These are phyloP conservation scores for Ramphastos sulfuratus DNA, from an alignment of 2,113 vertebrate species.

Conservation along the genomic window DNA sequence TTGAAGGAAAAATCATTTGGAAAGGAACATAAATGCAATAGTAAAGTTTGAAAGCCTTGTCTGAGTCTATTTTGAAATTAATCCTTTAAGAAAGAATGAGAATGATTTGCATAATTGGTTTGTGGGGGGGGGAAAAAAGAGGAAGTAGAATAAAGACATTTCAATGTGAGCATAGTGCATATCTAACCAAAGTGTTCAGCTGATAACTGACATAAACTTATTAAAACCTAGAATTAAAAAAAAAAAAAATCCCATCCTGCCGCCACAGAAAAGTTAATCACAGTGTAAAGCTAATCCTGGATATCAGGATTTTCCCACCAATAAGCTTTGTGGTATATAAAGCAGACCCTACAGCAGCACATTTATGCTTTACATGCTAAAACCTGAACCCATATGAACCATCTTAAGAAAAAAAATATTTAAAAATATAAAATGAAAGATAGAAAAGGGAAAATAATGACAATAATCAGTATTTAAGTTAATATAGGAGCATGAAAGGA, in stretches of 20 bases:
- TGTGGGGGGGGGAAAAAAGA: not conserved
- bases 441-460: not conserved
- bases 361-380: constrained; percentile 13
- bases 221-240: constrained; percentile 54
- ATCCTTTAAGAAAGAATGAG: constrained; percentile 1
- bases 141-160: not conserved
- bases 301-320: constrained; percentile 57
- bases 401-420: not conserved
- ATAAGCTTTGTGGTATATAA: constrained; percentile 2
- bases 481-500: constrained; percentile 46
- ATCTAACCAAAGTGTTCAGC: constrained; percentile 11
- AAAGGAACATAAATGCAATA: constrained; percentile 2
- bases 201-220: constrained; percentile 54
- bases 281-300: constrained; percentile 49
- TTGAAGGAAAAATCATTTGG: not conserved
- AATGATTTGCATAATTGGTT: constrained; percentile 23
- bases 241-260: constrained; percentile 28
- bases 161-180: not conserved
- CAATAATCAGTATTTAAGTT: constrained; percentile 60
- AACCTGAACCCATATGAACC: constrained; percentile 3
- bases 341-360: not conserved
- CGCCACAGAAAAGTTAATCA: constrained; percentile 61
- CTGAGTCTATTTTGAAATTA: not conserved
- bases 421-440: no score
- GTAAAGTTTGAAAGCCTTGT: not conserved